Evolutionary conservation across 2,797 vertebrate species (phyloP), one percentile per base, ranked within the genome.

Genomic region (Micrastur ruficollis): DNA sequence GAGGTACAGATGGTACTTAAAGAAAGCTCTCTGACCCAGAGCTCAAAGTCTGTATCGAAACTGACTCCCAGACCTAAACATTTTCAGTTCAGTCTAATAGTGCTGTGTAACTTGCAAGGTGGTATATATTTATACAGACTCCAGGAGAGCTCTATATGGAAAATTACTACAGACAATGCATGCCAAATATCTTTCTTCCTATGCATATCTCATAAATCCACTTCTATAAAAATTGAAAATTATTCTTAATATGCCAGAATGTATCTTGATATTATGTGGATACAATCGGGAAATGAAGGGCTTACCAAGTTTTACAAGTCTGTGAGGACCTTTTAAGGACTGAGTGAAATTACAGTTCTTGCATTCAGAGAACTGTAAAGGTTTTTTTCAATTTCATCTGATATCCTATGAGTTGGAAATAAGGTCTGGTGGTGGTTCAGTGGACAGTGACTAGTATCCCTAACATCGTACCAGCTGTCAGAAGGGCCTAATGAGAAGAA

Each of bases 1-100:
- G 85, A 92, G n/a, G 63, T 90, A 86, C 74, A 95, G 93, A 71
- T 93, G 83, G 93, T 65, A 65, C 71, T 82, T 85, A 52, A 89
- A 92, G 62, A 11, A 32, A 85, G 17, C 29, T 89, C 27, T 59
- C 34, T 93, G 66, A 90, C 87, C 55, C 55, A 32, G 70, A 94
- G 47, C 42, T 81, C 50, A 50, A 93, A 71, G 70, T 46, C 22
- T 81, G 2, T 56, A 62, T 46, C 47, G 47, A 89, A 74, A 46
- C 23, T 73, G 55, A 73, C 52, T 95, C 31, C 11, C 14, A 81
- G 27, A 66, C 40, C 40, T 86, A 70, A 46, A 36, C 72, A 59
- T 63, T 95, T 94, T 81, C 50, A 56, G 3, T 61, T 90, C 44
- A 58, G 29, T 89, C 29, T 65, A 67, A 61, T 1, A 42, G 32